Conservation (phyloP, 2,888 invertebrate species). For the Papilio demoleus region DNA sequence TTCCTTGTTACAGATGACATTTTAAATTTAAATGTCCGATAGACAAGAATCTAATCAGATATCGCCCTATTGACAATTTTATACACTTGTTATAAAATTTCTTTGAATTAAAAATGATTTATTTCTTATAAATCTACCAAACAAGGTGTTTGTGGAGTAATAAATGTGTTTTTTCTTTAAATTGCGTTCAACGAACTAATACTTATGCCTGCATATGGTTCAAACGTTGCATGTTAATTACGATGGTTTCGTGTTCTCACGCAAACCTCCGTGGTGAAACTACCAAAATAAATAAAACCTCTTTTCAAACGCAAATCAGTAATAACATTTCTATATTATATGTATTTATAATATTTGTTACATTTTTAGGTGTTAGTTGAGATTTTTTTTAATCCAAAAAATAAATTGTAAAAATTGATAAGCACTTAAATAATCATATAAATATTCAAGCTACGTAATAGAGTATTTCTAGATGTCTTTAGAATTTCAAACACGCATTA, state of each 20-base stretch:
- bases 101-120: background rate
- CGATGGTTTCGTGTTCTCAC: constrained; percentile 42
- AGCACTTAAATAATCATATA: too few relatives aligned
- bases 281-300: constrained; percentile 38
- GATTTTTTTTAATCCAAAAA: too few relatives aligned
- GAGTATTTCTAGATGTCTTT: too few relatives aligned
- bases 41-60: too few relatives aligned
- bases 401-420: too few relatives aligned
- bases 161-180: constrained; percentile 20
- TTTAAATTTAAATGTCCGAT: too few relatives aligned
- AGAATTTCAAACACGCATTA: too few relatives aligned
- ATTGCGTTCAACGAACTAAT: constrained; percentile 32
- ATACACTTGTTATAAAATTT: too few relatives aligned
- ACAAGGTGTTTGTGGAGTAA: constrained; percentile 9
- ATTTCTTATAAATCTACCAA: background rate
- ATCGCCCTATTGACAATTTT: too few relatives aligned
- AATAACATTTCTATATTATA: constrained; percentile 16
- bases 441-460: too few relatives aligned
- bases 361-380: too few relatives aligned
- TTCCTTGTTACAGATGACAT: too few relatives aligned
- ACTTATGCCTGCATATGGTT: constrained; percentile 39
- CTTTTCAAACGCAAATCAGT: constrained; percentile 31
- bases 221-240: constrained; percentile 44
- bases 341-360: background rate
- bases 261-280: constrained; percentile 32